Base-by-base conservation (phyloP, 2,888 invertebrate species). In the Caenorhabditis sp. region DNA sequence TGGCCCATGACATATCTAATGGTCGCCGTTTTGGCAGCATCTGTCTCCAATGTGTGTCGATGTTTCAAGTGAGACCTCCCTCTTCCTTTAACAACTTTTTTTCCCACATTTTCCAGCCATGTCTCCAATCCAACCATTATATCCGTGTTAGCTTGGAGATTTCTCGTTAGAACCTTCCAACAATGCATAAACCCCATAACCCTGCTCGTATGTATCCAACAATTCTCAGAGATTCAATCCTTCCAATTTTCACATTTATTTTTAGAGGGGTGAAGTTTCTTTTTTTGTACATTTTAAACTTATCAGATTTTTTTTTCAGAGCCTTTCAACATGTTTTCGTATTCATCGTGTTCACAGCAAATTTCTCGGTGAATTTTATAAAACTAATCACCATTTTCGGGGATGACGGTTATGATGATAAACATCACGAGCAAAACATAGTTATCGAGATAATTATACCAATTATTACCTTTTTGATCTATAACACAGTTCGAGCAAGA, bases 241-340 rank as follows among this genome's bases (percentile, higher is more conserved):
- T 59, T 59, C 20, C 23, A 59, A 21, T 43, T 36, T 21, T 59
- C 59, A 7, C 59, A 59, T 14, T 2, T 59, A 5, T 43, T 59
- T 38, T 20, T 59, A 3, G 59, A 59, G n/a, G 27, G 27, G 57
- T 57, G 10, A 27, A 25, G 7, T 23, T 2, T 17, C 14, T 43
- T n/a, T n/a, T n/a, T n/a, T n/a, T n/a, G 5, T 14, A 43, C 8
- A 43, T 17, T 43, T 17, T 17, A 7, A 43, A 14, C 3, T n/a
- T 31, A 31, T 31, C 31, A 4, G 31, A 31, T 26, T 10, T 20
- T 23, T 7, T 7, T 57, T 57, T 25, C 57, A 59, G 38, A 7
- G 23, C 23, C n/a, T 59, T 59, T 26, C 59, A 59, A 43, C 38
- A 59, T 20, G 12, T 59, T 14, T 59, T n/a, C 38, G 38, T 43